Evolutionary conservation across 2,888 invertebrate species (phyloP).

Genomic region (Amphiduros pacificus): DNA sequence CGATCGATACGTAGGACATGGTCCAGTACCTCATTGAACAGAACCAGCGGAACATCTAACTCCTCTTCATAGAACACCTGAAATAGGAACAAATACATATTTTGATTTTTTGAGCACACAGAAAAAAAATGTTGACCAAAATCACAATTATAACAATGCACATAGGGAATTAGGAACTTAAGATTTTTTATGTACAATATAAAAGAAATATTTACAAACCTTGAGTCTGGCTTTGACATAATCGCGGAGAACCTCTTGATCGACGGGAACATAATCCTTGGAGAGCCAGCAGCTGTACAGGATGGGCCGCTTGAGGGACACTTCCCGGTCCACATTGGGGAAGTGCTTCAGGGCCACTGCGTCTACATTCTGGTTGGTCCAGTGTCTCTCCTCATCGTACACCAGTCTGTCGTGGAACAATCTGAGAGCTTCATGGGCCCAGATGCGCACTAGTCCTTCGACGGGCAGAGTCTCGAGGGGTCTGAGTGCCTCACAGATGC

Average conservation of each 20-base stretch:
- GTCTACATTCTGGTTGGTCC: conserved; percentile 99
- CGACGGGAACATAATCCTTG: conserved; percentile 96
- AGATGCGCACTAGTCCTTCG: conserved; percentile 94
- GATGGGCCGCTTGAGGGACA: conserved; percentile 89
- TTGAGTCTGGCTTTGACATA: conserved; percentile 96
- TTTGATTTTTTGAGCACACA: no score
- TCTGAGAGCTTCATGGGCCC: conserved; percentile 98
- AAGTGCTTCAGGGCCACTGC: conserved; percentile 79
- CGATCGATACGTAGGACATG: conserved; percentile 98
- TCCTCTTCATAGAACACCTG: conserved; percentile 98
- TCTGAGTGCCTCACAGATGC: conserved; percentile 96
- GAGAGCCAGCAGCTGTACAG: conserved; percentile 99
- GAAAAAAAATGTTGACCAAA: no score
- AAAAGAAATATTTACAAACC: conserved; percentile 64
- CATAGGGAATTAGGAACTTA: no score
- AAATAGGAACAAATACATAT: no score
- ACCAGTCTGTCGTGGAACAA: conserved; percentile 90
- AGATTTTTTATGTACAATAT: no score
- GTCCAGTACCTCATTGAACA: conserved; percentile 98
- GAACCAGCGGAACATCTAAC: conserved; percentile 93
- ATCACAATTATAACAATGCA: no score
- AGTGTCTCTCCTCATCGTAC: conserved; percentile 88
- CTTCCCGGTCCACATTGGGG: conserved; percentile 82
- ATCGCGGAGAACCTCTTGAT: conserved; percentile 89
- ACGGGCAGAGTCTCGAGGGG: conserved; percentile 88